These are phyloP conservation scores for Macrosiphum euphorbiae DNA, from an alignment of 2,888 invertebrate species.

Conservation along the genomic window DNA sequence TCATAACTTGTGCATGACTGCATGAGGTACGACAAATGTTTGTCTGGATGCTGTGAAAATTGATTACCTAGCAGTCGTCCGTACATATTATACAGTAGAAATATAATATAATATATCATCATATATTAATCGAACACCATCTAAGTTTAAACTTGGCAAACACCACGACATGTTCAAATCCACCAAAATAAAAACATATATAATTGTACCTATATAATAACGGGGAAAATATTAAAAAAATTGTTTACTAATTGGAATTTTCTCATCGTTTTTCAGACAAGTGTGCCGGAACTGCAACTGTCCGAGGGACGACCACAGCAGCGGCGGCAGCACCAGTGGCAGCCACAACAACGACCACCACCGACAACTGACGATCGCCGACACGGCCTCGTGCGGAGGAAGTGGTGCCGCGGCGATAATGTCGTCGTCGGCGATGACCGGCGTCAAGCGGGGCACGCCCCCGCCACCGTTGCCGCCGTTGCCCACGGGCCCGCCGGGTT, in stretches of 20 bases:
- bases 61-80: background rate
- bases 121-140: background rate
- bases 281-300: conserved; percentile 87
- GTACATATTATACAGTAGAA: background rate
- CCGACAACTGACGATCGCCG: conserved; percentile 11
- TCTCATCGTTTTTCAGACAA: conserved; percentile 74
- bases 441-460: conserved; percentile 45
- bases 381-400: background rate
- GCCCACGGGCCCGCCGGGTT: conserved; percentile 60
- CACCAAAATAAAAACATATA: background rate
- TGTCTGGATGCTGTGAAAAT: background rate
- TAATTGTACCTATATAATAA: background rate
- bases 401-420: conserved; percentile 14
- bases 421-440: conserved; percentile 22
- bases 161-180: background rate
- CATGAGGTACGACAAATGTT: background rate
- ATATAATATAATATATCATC: background rate
- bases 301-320: conserved; percentile 73
- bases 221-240: background rate
- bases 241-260: background rate
- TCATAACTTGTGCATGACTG: background rate
- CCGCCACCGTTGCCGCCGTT: conserved; percentile 55
- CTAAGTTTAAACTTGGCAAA: background rate
- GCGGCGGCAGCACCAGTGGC: conserved; percentile 68
- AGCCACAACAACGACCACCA: conserved; percentile 42